phyloP scores from a whole-genome alignment of 2,888 invertebrate genomes.

The Clanis bilineata region DNA sequence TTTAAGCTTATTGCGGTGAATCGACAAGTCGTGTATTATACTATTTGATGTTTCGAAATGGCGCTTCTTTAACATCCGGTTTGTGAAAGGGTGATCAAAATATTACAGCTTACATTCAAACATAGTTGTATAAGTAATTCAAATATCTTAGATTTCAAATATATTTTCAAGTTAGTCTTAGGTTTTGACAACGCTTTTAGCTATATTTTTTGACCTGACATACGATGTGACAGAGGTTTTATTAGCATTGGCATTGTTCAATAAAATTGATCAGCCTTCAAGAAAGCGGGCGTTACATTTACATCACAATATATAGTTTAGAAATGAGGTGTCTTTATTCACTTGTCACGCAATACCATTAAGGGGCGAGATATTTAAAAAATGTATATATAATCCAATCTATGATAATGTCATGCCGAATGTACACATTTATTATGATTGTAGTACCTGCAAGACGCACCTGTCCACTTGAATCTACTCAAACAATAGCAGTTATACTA shows the following conservation, averaged over 20 bases:
- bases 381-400: neutral
- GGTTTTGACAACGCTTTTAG: too few relatives aligned
- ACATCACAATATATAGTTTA: neutral
- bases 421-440: slow-evolving; percentile 4
- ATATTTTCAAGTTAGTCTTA: too few relatives aligned
- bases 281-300: neutral
- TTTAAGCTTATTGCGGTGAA: neutral
- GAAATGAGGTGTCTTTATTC: neutral
- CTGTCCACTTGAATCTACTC: neutral
- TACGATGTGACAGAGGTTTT: too few relatives aligned
- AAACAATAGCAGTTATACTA: neutral
- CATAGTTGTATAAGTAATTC: too few relatives aligned
- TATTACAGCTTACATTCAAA: too few relatives aligned
- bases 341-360: neutral
- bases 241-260: too few relatives aligned
- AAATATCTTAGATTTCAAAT: too few relatives aligned
- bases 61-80: too few relatives aligned
- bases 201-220: too few relatives aligned
- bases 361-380: neutral
- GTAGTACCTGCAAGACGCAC: neutral
- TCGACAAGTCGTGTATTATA: neutral
- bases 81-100: too few relatives aligned
- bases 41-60: neutral
- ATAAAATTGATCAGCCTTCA: too few relatives aligned
- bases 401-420: neutral